phyloP scores from a whole-genome alignment of 2,113 vertebrate species.

The Acrocephalus kingi region DNA sequence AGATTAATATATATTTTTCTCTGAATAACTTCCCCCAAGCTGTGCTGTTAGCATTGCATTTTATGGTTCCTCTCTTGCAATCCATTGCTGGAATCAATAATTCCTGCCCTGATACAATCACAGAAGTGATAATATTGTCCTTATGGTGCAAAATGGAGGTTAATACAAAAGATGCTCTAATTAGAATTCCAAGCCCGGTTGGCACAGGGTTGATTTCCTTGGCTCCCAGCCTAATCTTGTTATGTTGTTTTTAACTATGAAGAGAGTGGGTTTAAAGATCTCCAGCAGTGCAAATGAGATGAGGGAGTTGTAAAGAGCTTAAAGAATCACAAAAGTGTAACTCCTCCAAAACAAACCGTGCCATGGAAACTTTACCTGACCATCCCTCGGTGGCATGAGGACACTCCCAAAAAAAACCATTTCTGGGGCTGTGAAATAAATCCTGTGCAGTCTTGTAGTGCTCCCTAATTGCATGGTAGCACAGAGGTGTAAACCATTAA shows the following conservation, averaged over 20 bases:
- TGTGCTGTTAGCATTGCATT: background rate
- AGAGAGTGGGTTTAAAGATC: constrained; percentile 61
- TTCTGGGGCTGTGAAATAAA: background rate
- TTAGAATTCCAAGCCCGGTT: constrained; percentile 43
- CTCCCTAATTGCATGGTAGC: background rate
- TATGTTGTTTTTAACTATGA: constrained; percentile 65
- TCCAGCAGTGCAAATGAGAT: constrained; percentile 49
- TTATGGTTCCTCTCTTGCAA: background rate
- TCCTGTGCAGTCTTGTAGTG: background rate
- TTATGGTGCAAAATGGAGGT: background rate
- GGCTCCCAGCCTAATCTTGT: constrained; percentile 60
- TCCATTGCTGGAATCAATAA: constrained; percentile 24
- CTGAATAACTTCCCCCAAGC: background rate
- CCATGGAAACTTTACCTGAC: background rate
- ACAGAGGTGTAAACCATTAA: background rate
- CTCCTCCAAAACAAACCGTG: background rate
- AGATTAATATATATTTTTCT: background rate
- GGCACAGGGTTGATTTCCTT: constrained; percentile 52
- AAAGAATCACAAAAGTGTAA: constrained; percentile 11
- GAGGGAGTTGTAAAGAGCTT: constrained; percentile 59
- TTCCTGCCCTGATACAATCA: constrained; percentile 21
- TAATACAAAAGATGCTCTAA: constrained; percentile 51
- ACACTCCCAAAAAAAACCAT: background rate
- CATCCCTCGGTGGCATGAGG: background rate
- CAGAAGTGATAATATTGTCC: constrained; percentile 36